Base-by-base conservation (phyloP, 1,140 invertebrate species). In the Heliconius himera region DNA sequence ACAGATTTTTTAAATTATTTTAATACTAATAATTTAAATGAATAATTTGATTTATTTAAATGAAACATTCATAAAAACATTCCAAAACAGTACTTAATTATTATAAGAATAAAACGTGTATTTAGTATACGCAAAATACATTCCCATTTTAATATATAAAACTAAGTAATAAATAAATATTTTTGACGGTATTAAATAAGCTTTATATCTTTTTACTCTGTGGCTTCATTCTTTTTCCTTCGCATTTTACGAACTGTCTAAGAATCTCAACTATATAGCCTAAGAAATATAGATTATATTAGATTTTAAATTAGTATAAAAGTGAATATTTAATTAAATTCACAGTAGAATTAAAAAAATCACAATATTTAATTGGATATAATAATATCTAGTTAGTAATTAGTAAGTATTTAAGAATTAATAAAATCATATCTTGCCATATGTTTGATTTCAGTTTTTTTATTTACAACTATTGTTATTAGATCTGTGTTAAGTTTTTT, bases 81-180 rank as follows among this genome's bases (percentile, higher is more conserved):
- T 89, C 85, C 85, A 87, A 80, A 75, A 84, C 82, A 86, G 89
- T 90, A 90, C 89, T 90, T 90, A 90, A 90, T 85, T 90, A 89
- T 78, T 51, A 33, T 79, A 76, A 77, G 72, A 36, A 38, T 16
- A 26, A 38, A 72, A 38, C 33, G 70, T 46, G 13, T 38, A 41
- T 72, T 36, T 72, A 11, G 13, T 72, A 72, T 66, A 66, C 38
- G 36, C 38, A 72, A 72, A 38, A 72, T 38, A 72, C 29, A 72
- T 72, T 72, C 70, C 29, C 70, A 22, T 18, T 36, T 29, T 72
- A 71, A 71, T 72, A 72, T 72, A n/a, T 72, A 72, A 41, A 72
- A 36, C 41, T 71, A 71, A 71, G 6, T 33, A 71, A 22, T 22
- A 22, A 60, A 51, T 56, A 56, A 56, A 56, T 56, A 71, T 71